Evolutionary conservation across 2,797 vertebrate genomes (phyloP), one percentile per base, ranked within the genome.

Genomic region (Picus viridis): DNA sequence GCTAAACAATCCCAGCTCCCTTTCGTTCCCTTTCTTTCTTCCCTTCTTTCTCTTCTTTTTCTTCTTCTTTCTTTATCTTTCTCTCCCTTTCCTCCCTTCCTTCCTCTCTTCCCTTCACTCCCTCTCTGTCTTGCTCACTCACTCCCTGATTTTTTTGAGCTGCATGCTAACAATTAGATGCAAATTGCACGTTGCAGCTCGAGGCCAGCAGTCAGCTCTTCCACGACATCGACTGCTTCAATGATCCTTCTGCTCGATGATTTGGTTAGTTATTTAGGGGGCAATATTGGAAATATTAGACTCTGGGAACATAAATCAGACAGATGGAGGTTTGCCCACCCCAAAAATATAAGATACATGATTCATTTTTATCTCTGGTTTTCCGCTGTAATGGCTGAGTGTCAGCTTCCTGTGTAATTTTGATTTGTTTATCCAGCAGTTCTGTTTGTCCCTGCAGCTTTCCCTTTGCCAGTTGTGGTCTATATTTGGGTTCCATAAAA

Each of bases 401-500:
- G 97, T 97, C 96, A 96, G 95, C 94, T 98, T 98, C 97, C 98
- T 98, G 96, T 98, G 89, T 98, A 98, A 98, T 97, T 97, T 94
- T 94, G 97, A 98, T 98, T 98, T 98, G 98, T 98, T 97, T 98
- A 98, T 97, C 97, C 98, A 98, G 98, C 98, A 98, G 96, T 98
- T 98, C 98, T 98, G 98, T 99, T 99, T 98, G 98, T 98, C 97
- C 96, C 92, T 96, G 98, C 97, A 98, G 97, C 98, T 98, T 98
- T 98, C 90, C 97, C 92, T 97, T 96, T 97, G 82, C 97, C 96
- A 97, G 94, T 96, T 98, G 98, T 89, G 97, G 98, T 98, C 97
- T 97, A 97, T 98, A 98, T 98, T 98, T 98, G 98, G 98, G 98
- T 98, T 98, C 97, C 98, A 98, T 98, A 98, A 99, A 98, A 98